phyloP scores from a whole-genome alignment of 2,888 invertebrate genomes.

The Perizoma flavofasciatum region DNA sequence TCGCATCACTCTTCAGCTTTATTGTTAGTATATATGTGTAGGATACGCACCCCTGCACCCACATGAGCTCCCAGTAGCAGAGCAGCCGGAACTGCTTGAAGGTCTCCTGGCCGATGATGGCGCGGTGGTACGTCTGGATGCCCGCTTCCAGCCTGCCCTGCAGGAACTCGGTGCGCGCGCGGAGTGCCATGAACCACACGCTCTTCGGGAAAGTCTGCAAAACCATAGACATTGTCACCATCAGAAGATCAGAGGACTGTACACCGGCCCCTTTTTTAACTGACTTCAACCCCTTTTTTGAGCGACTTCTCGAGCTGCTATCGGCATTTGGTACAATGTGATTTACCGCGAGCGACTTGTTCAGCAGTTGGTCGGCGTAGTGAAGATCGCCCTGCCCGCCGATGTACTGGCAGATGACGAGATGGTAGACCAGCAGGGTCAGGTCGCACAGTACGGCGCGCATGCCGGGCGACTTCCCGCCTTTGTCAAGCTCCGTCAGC shows the following conservation, averaged over 20 bases:
- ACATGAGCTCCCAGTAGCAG: slow-evolving; percentile 97
- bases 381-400: slow-evolving; percentile 91
- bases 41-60: slow-evolving; percentile 89
- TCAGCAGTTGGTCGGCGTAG: slow-evolving; percentile 87
- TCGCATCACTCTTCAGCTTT: too few species aligned
- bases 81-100: slow-evolving; percentile 97
- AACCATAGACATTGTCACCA: background rate
- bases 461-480: slow-evolving; percentile 88
- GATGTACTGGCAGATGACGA: slow-evolving; percentile 92
- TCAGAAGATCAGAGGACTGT: background rate
- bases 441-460: slow-evolving; percentile 94
- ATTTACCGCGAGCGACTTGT: slow-evolving; percentile 87
- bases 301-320: too few species aligned
- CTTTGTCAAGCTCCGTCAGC: slow-evolving; percentile 88
- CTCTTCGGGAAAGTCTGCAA: slow-evolving; percentile 89
- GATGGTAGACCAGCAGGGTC: slow-evolving; percentile 93
- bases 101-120: slow-evolving; percentile 91
- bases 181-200: slow-evolving; percentile 96
- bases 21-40: background rate
- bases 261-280: too few species aligned
- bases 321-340: too few species aligned
- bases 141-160: slow-evolving; percentile 89
- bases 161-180: slow-evolving; percentile 93
- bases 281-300: too few species aligned
- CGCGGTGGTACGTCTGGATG: slow-evolving; percentile 89